A percentile compares a stretch with the other conserved stretches of the same genome.
Conservation (phyloP, 2,113 vertebrate genomes). For the Canis aureus region DNA sequence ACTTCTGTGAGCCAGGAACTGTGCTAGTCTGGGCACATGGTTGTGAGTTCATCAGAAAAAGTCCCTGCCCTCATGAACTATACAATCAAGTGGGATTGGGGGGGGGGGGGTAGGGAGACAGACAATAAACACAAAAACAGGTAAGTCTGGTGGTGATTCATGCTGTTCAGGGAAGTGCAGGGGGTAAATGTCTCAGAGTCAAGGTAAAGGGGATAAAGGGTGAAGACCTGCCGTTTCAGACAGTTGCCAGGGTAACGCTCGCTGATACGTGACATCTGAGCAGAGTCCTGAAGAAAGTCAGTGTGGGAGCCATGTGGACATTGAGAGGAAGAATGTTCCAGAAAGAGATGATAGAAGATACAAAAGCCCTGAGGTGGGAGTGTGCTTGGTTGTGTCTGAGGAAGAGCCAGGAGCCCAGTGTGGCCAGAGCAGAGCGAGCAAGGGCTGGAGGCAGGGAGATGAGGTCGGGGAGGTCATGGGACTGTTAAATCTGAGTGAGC, state of each 20-base stretch:
- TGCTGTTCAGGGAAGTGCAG: not conserved
- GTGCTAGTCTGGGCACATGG: not conserved
- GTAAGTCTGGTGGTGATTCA: not conserved
- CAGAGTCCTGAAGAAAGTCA: not conserved
- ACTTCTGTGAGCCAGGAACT: not conserved
- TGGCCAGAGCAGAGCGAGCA: fast-evolving
- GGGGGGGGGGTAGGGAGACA: not conserved
- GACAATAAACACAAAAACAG: not conserved
- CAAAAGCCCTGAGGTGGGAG: not conserved
- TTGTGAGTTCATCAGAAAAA: not conserved
- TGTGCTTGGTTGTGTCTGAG: not conserved
- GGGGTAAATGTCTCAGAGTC: not conserved
- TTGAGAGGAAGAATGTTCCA: not conserved
- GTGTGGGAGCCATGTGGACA: not conserved
- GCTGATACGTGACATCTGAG: not conserved
- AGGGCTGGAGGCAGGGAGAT: no score
- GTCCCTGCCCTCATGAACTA: not conserved
- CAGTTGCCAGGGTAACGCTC: not conserved
- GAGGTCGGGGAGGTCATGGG: not conserved
- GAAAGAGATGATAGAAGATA: not conserved
- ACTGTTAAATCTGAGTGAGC: not conserved
- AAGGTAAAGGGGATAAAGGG: not conserved
- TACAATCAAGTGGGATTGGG: no score
- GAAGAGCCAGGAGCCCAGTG: not conserved
- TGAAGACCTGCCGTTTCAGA: not conserved